These are phyloP conservation scores for Channa striata DNA, from an alignment of 2,797 vertebrate species.

Conservation along the genomic window DNA sequence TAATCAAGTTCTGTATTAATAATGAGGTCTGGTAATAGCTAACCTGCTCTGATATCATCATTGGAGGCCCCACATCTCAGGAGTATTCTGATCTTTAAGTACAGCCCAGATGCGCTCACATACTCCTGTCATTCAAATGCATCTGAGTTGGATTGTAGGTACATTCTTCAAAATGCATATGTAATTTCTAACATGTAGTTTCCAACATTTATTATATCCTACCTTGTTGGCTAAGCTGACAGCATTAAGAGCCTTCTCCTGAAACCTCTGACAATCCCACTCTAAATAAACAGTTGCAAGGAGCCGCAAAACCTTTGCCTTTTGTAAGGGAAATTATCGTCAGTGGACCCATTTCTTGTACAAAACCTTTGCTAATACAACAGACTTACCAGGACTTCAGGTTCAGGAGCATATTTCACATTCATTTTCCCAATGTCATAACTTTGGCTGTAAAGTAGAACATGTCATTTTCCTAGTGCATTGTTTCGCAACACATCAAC, in stretches of 20 bases:
- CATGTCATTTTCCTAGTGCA: neutral
- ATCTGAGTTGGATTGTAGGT: neutral
- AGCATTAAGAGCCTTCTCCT: conserved; percentile 87
- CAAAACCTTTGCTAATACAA: neutral
- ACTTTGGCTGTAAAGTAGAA: conserved; percentile 85
- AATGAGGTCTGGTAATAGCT: conserved; percentile 49
- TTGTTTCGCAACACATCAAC: conserved; percentile 4
- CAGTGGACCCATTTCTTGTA: neutral
- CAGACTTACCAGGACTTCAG: conserved; percentile 88
- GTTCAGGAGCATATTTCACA: conserved; percentile 76
- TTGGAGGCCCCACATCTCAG: conserved; percentile 83
- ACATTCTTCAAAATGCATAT: conserved; percentile 5
- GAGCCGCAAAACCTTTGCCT: conserved; percentile 91
- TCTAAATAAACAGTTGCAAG: conserved; percentile 90
- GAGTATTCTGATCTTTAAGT: conserved; percentile 92
- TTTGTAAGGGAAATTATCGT: conserved; percentile 30
- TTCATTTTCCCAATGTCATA: conserved; percentile 91
- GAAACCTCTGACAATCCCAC: conserved; percentile 85
- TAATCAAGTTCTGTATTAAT: conserved; percentile 43
- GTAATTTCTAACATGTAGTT: conserved; percentile 7
- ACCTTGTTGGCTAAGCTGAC: conserved; percentile 93
- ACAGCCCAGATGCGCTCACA: conserved; percentile 86
- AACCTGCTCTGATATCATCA: conserved; percentile 87
- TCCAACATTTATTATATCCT: conserved; percentile 12
- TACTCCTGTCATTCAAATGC: conserved; percentile 85